Evolutionary conservation across 1,140 invertebrate species (phyloP), one percentile per base, ranked within the genome.

Genomic region (Drosophila lacteicornis): DNA sequence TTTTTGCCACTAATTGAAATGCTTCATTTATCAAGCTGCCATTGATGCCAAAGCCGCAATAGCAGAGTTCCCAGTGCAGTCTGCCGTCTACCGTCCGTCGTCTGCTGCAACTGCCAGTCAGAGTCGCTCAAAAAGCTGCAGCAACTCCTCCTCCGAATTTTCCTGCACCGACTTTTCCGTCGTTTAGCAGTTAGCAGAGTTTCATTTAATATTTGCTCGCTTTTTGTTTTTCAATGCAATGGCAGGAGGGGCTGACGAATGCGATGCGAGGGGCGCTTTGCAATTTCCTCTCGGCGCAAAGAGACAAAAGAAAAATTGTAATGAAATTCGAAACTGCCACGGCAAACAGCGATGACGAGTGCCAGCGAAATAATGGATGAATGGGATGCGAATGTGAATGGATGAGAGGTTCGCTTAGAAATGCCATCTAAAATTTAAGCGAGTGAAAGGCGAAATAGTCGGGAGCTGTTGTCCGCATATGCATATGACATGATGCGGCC

Each of bases 271-370:
- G 46, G 59, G 36, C 42, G 60, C 53, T 74, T 61, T 68, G 77
- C 82, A 60, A 69, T 86, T 84, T 86, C 74, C 81, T 71, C 77
- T 73, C 71, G 40, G 45, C 67, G 73, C 43, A 68, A 59, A 50
- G 55, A 87, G 78, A 87, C 83, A 87, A 85, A 85, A 62, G 79
- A 79, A 87, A 85, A 87, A 87, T 65, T 70, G 65, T 86, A 87
- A 86, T 86, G 82, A 86, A 86, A 86, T 86, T 86, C 75, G 83
- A 79, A 86, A 87, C 75, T 87, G 82, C 83, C 79, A 79, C 69
- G 63, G 49, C 76, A 66, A 76, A 59, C 73, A 75, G 47, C 67
- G 76, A 46, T 40, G 73, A 53, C 69, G 53, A 76, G 30, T 69
- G 73, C 19, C 53, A 42, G 46, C 58, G 30, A 38, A 58, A 70